Evolutionary conservation across 2,888 invertebrate genomes (phyloP), one percentile per base, ranked within the genome.

Genomic region (Lepidonotus clava): DNA sequence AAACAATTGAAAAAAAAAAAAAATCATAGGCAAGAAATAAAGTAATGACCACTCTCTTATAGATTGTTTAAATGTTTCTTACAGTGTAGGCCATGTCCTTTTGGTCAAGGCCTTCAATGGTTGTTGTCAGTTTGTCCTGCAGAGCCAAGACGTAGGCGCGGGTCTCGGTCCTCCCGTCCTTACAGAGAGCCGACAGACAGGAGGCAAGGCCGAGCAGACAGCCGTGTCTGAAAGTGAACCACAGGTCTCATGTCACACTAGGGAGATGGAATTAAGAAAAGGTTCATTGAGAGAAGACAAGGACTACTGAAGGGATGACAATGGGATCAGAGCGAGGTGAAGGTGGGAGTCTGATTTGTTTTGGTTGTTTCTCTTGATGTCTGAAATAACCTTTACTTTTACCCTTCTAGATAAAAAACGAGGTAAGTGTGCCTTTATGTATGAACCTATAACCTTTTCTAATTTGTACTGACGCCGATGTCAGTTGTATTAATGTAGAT

Each of bases 111-210:
- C 87, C 51, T 5, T 90, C 83, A 71, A 90, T 87, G 1, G 88
- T 41, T 0, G 71, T 86, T 28, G 86, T 76, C 38, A 93, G 88
- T 86, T 91, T 92, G 8, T 90, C 90, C 32, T 90, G 88, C 18
- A 91, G 67, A 6, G 89, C 80, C 21, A 88, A 86, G 2, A 92
- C 90, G 87, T 92, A 92, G 0, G 90, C 92, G 38, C 92, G 88
- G 40, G 90, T 90, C 46, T 92, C 92, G 21, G 91, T 90, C 86
- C 90, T 90, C 0, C 92, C 92, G 84, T 92, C 92, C 83, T 88
- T 87, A 89, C 92, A 92, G 83, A 92, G 85, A 2, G 91, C 90
- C 61, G 90, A 89, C 24, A 93, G 84, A 84, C 91, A 90, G 84
- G 90, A 67, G 14, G 91, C 91, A 56, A 93, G 87, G 0, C 93